Conservation (phyloP, 2,113 vertebrate genomes). For the Isurus oxyrinchus region DNA sequence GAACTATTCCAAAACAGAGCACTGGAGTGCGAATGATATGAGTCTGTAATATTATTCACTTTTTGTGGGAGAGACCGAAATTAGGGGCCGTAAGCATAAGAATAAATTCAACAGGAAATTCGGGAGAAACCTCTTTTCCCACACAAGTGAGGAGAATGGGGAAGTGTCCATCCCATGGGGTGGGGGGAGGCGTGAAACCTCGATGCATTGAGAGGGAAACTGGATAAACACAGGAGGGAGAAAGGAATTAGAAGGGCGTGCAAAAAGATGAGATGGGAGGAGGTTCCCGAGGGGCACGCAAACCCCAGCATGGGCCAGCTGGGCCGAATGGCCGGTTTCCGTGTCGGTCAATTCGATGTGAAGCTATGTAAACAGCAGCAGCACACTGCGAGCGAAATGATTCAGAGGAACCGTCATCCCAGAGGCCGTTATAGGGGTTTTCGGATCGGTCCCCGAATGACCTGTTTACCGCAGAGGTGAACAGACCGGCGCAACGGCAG, state of each 20-base stretch:
- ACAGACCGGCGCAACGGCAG: too few species aligned
- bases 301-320: background rate
- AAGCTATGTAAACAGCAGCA: background rate
- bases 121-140: background rate
- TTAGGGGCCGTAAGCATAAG: background rate
- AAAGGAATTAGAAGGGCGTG: background rate
- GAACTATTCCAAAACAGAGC: background rate
- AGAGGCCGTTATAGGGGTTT: too few species aligned
- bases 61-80: background rate
- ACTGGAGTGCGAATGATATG: background rate
- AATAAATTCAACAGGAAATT: background rate
- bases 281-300: background rate
- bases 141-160: background rate
- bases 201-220: background rate
- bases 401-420: background rate
- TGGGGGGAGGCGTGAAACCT: background rate
- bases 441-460: too few species aligned
- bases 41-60: background rate
- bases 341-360: background rate
- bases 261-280: too few species aligned
- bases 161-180: background rate
- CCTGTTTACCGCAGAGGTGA: too few species aligned
- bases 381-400: background rate
- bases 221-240: background rate
- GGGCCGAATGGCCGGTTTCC: background rate